Base-by-base conservation (phyloP, 2,888 invertebrate genomes). In the Tricholauxania praeusta region DNA sequence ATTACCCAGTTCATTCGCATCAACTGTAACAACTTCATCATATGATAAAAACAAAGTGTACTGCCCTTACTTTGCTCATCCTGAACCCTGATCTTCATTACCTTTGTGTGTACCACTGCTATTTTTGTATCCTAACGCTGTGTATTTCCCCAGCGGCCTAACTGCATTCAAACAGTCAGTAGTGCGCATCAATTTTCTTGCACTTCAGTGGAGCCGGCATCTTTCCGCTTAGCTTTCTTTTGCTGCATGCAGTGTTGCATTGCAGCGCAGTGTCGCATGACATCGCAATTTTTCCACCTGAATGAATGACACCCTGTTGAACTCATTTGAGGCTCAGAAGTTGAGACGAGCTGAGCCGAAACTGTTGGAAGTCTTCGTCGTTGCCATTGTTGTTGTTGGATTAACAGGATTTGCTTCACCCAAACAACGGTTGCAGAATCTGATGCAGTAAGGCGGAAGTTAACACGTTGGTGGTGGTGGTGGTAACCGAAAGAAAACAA, bases 211-310 rank as follows among this genome's bases (percentile, higher is more conserved):
- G 10, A 39, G 39, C 39, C 39, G 39, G 39, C 39, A 39, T 39
- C 39, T 39, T 39, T 39, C 39, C 39, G 39, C 39, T 39, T 39
- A 39, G 39, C 8, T 39, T 10, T 39, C 39, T 39, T 39, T 39
- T 49, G 4, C 28, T 49, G 47, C n/a, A 17, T 12, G 3, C 48
- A 10, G 12, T n/a, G 52, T 22, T 19, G 53, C 53, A 4, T 19
- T 10, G 48, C 8, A 19, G 32, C 47, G 59, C 53, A 39, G 62
- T 52, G 75, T 73, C 78, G 80, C 82, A 79, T 83, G 82, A 82
- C 83, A 82, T 81, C 80, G 83, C 80, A 82, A 82, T 78, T 80
- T 84, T 83, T 84, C 80, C 82, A 81, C 82, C 82, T 83, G 82
- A 84, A 78, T 80, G 81, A 82, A 80, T 78, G 78, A 75, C 75